Percentiles rank a stretch among this genome's conserved stretches.
phyloP scores from a whole-genome alignment of 2,888 invertebrate genomes.

The Acleris sparsana region DNA sequence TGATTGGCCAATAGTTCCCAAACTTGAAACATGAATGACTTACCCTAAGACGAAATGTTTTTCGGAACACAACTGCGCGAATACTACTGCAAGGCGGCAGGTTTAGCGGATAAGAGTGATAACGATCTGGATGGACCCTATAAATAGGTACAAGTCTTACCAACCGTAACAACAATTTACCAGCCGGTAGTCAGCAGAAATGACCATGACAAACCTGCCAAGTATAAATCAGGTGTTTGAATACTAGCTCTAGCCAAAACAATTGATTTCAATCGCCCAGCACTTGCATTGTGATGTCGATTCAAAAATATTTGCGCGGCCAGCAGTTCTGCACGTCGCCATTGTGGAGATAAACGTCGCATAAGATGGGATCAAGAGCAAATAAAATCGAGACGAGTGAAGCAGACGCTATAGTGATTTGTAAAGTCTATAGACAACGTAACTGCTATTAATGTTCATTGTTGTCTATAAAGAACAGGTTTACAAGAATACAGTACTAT shows the following conservation, averaged over 20 bases:
- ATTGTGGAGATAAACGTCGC: conserved; percentile 30
- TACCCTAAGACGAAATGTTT: too few species aligned
- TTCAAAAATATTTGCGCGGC: conserved; percentile 25
- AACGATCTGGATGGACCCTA: too few species aligned
- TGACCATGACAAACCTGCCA: conserved; percentile 1
- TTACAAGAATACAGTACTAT: neutral
- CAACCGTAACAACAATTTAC: too few species aligned
- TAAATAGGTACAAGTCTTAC: too few species aligned
- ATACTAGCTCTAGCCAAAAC: conserved; percentile 18
- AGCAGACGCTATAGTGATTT: conserved; percentile 37
- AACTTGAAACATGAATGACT: too few species aligned
- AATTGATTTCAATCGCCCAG: conserved; percentile 23
- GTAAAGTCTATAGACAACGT: conserved; percentile 8
- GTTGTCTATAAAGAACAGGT: neutral
- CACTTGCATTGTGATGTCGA: conserved; percentile 27
- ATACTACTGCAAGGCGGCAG: too few species aligned
- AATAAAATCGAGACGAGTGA: conserved; percentile 25
- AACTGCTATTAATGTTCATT: neutral
- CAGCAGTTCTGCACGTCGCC: conserved; percentile 31
- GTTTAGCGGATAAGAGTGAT: too few species aligned
- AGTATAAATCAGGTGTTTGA: conserved; percentile 8
- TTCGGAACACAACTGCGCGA: too few species aligned
- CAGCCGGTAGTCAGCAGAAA: neutral
- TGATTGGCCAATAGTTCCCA: too few species aligned
- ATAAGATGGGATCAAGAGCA: conserved; percentile 31